Percentiles rank a stretch among this genome's conserved stretches.
Evolutionary conservation across 2,888 invertebrate genomes (phyloP).

Genomic region (Drosophila lutescens): DNA sequence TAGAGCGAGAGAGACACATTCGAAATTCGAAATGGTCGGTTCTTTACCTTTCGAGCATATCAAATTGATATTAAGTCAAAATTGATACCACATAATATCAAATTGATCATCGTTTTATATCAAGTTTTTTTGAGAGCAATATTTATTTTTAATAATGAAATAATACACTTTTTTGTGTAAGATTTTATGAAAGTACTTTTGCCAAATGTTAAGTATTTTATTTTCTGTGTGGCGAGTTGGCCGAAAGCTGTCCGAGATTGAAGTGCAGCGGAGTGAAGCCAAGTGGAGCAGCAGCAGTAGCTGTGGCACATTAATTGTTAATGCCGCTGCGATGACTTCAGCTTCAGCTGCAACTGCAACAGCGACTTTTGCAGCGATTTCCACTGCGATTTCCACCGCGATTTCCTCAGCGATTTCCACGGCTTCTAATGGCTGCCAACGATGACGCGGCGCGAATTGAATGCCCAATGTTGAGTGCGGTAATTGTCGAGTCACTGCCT

Average conservation of each 20-base stretch:
- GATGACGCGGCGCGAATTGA: slow-evolving; percentile 27
- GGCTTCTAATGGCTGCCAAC: slow-evolving; percentile 7
- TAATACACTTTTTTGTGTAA: no score
- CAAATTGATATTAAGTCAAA: no score
- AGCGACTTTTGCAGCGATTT: not conserved
- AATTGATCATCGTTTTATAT: no score
- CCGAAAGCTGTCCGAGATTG: slow-evolving; percentile 5
- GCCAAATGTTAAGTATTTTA: no score
- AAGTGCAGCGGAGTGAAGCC: slow-evolving; percentile 1
- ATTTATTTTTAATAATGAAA: no score
- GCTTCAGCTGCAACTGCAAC: slow-evolving; percentile 9
- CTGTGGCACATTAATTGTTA: slow-evolving; percentile 33
- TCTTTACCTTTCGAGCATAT: no score
- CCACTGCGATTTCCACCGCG: not conserved
- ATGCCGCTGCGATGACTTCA: slow-evolving; percentile 19
- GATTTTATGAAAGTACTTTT: no score
- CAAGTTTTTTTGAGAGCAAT: no score
- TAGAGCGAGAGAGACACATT: no score
- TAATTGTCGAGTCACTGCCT: slow-evolving; percentile 21
- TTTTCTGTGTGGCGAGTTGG: not conserved
- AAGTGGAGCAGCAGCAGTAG: slow-evolving; percentile 17
- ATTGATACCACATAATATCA: no score
- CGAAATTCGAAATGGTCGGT: no score
- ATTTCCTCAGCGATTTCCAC: slow-evolving; percentile 1
- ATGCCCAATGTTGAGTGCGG: slow-evolving; percentile 13